These are phyloP conservation scores for Hydrotaea diabolus DNA, from an alignment of 2,888 invertebrate genomes.

Conservation along the genomic window DNA sequence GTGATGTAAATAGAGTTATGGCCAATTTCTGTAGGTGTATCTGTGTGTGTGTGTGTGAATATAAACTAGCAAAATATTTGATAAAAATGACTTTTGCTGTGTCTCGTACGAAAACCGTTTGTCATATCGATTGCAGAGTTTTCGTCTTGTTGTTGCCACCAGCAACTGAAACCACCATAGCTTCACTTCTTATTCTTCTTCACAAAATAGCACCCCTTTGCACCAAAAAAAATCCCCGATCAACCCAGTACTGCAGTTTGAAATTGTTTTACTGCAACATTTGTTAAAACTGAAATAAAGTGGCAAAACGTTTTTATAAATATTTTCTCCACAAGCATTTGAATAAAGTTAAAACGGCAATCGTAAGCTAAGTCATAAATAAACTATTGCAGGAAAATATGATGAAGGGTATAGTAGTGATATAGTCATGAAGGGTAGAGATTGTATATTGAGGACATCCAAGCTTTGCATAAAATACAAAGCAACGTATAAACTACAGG, in stretches of 20 bases:
- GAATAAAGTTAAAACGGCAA: constrained; percentile 2
- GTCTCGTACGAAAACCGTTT: constrained; percentile 67
- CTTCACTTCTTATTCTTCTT: background rate
- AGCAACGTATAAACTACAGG: too few relatives aligned
- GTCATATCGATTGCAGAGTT: constrained; percentile 67
- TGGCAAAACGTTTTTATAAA: constrained; percentile 19
- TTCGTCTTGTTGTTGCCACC: background rate
- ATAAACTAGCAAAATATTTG: constrained; percentile 28
- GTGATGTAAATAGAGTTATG: background rate
- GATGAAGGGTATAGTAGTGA: too few relatives aligned
- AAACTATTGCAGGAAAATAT: background rate
- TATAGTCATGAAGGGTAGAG: too few relatives aligned
- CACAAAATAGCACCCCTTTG: too few relatives aligned
- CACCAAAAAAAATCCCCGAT: background rate
- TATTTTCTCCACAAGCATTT: constrained; percentile 2
- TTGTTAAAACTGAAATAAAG: constrained; percentile 45
- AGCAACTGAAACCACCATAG: constrained; percentile 7
- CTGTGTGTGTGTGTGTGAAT: constrained; percentile 9
- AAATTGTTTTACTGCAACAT: constrained; percentile 52
- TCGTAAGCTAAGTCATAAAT: background rate
- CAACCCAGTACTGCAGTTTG: constrained; percentile 43
- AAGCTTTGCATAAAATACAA: too few relatives aligned
- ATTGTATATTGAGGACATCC: too few relatives aligned
- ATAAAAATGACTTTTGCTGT: constrained; percentile 48
- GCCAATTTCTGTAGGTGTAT: background rate